Evolutionary conservation across 2,797 vertebrate genomes (phyloP), one percentile per base, ranked within the genome.

Genomic region (Lepilemur ruficaudatus): DNA sequence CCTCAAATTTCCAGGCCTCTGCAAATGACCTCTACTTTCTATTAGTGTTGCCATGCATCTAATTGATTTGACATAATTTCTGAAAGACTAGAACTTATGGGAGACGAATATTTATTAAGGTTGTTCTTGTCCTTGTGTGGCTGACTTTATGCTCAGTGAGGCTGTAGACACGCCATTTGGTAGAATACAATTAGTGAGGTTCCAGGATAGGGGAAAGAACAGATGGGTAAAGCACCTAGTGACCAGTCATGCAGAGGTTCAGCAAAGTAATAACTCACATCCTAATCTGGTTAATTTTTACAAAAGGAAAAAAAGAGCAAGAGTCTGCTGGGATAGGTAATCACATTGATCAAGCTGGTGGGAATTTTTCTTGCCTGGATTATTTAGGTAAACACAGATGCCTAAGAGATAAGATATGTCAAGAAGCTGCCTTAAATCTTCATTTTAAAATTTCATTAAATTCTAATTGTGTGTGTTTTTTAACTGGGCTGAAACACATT

Each of bases 381-480:
- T 57, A 57, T 61, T 28, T 41, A 70, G 28, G 14, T 83, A 93
- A 94, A 90, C 50, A 93, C 35, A 85, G 69, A 61, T 80, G 55
- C 30, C 70, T 89, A 70, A 81, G 76, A 96, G 23, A 78, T 82
- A 80, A 90, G 73, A 95, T 57, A 65, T 50, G 28, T 35, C 38
- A 83, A 14, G 46, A 91, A 63, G 69, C n/a, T 69, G 50, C 48
- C 82, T 88, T 92, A 92, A 94, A 95, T 59, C 75, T 93, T 83
- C 75, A 48, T 70, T 92, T 97, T 28, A 91, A 65, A 76, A 48
- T n/a, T 92, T 92, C 46, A 32, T 72, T 89, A 76, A 91, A 75
- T 89, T 91, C 52, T 94, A 88, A 94, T 93, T 83, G 91, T 86
- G 72, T 91, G 32, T 86, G 35, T n/a, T 50, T 69, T 93, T 72